Percentiles rank a stretch among this genome's conserved stretches.
Evolutionary conservation across 1,140 invertebrate genomes (phyloP).

Genomic region (Cydia splendana): DNA sequence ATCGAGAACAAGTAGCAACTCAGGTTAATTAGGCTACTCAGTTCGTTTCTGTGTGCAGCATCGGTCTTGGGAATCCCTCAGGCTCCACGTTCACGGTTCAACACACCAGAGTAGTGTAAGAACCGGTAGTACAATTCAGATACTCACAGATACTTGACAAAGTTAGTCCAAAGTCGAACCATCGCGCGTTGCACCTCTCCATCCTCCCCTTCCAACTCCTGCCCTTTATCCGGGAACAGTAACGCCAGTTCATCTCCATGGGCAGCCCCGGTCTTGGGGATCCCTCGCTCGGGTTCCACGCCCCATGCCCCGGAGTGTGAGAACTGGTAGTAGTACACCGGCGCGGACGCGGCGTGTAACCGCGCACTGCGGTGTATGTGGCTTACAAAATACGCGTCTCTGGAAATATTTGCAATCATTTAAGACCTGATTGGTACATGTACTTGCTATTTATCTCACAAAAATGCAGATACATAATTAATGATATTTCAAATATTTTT

Average conservation of each 20-base stretch:
- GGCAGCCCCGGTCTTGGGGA: slow-evolving; percentile 59
- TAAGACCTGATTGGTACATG: neutral
- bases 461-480: no score
- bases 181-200: slow-evolving; percentile 52
- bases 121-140: neutral
- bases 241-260: slow-evolving; percentile 68
- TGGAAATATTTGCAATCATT: slow-evolving; percentile 39
- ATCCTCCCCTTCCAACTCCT: slow-evolving; percentile 53
- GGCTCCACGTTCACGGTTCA: no score
- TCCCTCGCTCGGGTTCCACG: slow-evolving; percentile 46
- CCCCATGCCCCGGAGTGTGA: slow-evolving; percentile 54
- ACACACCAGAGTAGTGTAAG: no score
- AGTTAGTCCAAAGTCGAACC: slow-evolving; percentile 62
- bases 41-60: no score
- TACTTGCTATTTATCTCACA: neutral
- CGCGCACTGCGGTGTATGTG: slow-evolving; percentile 60
- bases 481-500: no score
- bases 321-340: slow-evolving; percentile 69
- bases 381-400: slow-evolving; percentile 64
- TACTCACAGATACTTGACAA: slow-evolving; percentile 70
- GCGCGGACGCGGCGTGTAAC: slow-evolving; percentile 47
- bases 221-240: slow-evolving; percentile 53
- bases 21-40: no score
- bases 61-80: no score
- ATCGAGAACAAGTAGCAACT: no score